Evolutionary conservation across 2,888 invertebrate species (phyloP), one percentile per base, ranked within the genome.

Genomic region (Petrolisthes cinctipes): DNA sequence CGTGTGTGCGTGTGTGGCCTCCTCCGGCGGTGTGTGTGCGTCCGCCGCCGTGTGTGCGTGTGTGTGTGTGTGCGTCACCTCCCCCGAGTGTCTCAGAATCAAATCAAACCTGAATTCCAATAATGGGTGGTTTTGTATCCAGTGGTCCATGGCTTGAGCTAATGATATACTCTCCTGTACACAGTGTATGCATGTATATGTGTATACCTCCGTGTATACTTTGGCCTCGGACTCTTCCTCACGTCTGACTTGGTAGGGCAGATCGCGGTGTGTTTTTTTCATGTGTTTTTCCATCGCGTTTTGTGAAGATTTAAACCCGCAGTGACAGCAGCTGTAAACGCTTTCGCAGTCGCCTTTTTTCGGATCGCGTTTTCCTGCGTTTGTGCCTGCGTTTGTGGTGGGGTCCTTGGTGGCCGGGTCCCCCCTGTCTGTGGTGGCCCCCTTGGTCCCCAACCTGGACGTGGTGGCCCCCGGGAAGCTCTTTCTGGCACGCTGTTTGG

Each of bases 61-160:
- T 37, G 37, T 37, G 37, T 37, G 37, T 37, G 37, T 37, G 1
- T 88, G 81, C 7, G 87, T 84, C 20, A 88, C 87, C 75, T 88
- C 87, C 66, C 87, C 87, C 11, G 75, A 84, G 73, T 88, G 87
- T 51, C 84, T 80, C 17, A 88, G 23, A 11, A 84, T 75, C 81
- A 88, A 51, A 66, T 84, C 56, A 66, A 82, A 86, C 56, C 84
- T 89, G 68, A 89, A 89, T 23, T 86, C 86, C 5, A 86, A 68
- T 17, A 85, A 75, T 5, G 87, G 86, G 80, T 90, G 90, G n/a
- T 87, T 88, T 11, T 86, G 84, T 66, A 88, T 71, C 89, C 89
- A 90, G 37, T 90, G 90, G 61, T 89, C 89, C 86, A 90, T 87
- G 37, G 90, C 86, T 76, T 89, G 89, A 51, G 86, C 82, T 20